Percentiles rank a stretch among this genome's conserved stretches.
Evolutionary conservation across 2,113 vertebrate genomes (phyloP).

Genomic region (Oceanodroma tethys): DNA sequence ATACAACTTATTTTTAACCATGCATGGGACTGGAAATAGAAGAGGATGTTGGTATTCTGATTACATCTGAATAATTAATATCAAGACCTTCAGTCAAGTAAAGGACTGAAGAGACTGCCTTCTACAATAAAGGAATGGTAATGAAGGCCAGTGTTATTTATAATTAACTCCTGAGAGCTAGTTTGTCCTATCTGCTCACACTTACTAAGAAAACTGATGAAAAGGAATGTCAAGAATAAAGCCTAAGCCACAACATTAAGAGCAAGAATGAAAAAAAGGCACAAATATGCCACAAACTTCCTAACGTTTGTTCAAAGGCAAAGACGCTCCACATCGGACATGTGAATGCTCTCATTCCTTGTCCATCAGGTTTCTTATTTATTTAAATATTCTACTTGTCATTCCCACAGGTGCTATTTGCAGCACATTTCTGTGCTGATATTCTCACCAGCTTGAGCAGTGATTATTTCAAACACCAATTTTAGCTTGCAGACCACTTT

Average conservation of each 20-base stretch:
- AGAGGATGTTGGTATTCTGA: not conserved
- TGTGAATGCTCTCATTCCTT: not conserved
- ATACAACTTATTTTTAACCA: not conserved
- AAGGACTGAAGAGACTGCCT: not conserved
- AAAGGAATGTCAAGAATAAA: not conserved
- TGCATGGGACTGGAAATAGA: not conserved
- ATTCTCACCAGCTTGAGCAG: not conserved
- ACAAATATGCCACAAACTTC: not conserved
- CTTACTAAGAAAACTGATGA: not conserved
- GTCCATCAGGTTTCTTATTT: not conserved
- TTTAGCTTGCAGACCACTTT: not conserved
- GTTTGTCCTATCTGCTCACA: not conserved
- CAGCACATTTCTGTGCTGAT: not conserved
- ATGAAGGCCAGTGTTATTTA: not conserved
- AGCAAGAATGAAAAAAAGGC: not conserved
- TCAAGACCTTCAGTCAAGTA: not conserved
- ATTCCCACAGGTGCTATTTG: not conserved
- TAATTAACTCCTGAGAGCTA: not conserved
- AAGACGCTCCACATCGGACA: fast-evolving
- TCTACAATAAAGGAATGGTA: not conserved
- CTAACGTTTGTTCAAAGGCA: not conserved
- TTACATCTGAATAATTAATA: not conserved
- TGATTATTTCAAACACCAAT: not conserved
- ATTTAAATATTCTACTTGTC: not conserved
- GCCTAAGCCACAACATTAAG: not conserved